Base-by-base conservation (phyloP, 2,888 invertebrate species). In the Drosophila meridionalis region DNA sequence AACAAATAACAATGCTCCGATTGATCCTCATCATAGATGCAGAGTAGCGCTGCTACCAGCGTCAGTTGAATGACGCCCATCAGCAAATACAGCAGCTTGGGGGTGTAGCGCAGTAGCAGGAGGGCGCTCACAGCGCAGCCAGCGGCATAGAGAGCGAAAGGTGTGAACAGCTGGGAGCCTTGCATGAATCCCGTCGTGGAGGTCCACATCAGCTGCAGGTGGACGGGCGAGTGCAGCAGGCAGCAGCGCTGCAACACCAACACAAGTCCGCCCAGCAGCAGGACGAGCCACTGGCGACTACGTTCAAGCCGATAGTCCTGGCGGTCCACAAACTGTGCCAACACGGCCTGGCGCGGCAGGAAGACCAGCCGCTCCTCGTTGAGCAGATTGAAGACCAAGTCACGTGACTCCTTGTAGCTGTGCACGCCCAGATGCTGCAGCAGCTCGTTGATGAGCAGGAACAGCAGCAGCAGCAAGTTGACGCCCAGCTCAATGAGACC, bases 11-110 rank as follows among this genome's bases (percentile, higher is more conserved):
- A 87, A 50, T 91, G 69, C 67, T 90, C 88, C 50, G 88, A 68
- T 30, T 77, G 78, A 28, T 83, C 73, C 32, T 91, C 90, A n/a
- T 73, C 70, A 43, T 90, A 92, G 43, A 91, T 87, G 64, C 90
- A 84, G 14, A 92, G 73, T 47, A 91, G 65, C 2, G 91, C 92
- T 32, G 83, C 83, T 5, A 87, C 65, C 42, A 87, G 62, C 0
- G 92, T 91, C 9, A 92, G 55, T 60, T 91, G 90, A n/a, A 92
- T 90, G 12, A 90, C 59, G 0, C 91, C 91, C 70, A 91, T 89
- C 52, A 92, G 82, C 34, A 91, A 60, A 55, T 82, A 91, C 3
- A 91, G 80, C 71, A 92, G 30, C 66, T 91, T 90, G 4, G 92
- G 83, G 12, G 83, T 85, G 53, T 92, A 91, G 30, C 91, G 82